Base-by-base conservation (phyloP, 2,888 invertebrate species). In the Psococerastis gibbosa region DNA sequence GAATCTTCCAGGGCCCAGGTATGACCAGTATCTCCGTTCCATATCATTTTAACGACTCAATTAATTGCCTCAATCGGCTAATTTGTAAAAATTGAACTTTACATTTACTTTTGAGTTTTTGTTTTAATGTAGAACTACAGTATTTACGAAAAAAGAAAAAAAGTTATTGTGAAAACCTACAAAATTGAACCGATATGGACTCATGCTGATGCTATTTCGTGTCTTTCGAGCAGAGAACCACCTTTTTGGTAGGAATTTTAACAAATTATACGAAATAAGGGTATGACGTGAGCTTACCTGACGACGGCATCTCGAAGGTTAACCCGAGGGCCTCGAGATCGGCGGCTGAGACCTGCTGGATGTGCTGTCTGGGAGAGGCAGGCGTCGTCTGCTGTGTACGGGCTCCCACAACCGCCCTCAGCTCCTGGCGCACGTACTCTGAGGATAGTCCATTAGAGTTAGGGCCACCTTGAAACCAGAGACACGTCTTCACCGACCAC, bases 381-480 rank as follows among this genome's bases (percentile, higher is more conserved):
- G 67, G 51, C 50, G 60, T 59, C 23, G 61, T 62, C 16, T 51
- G 54, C 51, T 70, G 69, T 31, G 81, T 79, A 56, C 89, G 73
- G 44, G 83, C 85, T 51, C 82, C 87, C 47, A 91, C 88, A 49
- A 83, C 78, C 41, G 87, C 85, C 53, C 89, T 72, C 56, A 92
- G 66, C 64, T 89, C 88, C 65, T 91, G 87, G 56, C 88, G 75
- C 52, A 91, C 89, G 64, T 80, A 89, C 65, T 89, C 89, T 42
- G 87, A 83, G 35, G 35, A 35, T 2, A 17, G 8, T n/a, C n/a
- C n/a, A n/a, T n/a, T n/a, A n/a, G n/a, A n/a, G n/a, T n/a, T n/a
- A n/a, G n/a, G n/a, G n/a, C n/a, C n/a, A n/a, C n/a, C n/a, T n/a
- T n/a, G n/a, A n/a, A n/a, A n/a, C n/a, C n/a, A n/a, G n/a, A n/a